Evolutionary conservation across 23 tunicate species (phyloP).

Genomic region (Pegea sp.): DNA sequence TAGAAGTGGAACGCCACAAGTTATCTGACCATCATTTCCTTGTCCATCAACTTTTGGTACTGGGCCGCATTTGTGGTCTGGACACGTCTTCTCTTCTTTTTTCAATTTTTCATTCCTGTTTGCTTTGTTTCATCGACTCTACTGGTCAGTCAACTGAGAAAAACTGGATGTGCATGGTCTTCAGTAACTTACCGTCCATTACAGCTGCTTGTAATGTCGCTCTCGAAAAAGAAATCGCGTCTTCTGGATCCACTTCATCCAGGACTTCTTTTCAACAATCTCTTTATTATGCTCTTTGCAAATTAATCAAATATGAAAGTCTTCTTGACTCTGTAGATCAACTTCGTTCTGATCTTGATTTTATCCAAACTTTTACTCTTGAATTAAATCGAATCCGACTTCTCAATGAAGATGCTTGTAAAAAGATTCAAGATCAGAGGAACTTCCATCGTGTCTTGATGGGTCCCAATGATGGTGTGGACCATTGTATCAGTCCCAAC

Average conservation of each 20-base stretch:
- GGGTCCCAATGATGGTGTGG: neutral
- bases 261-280: constrained; percentile 16
- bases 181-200: neutral
- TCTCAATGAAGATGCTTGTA: constrained; percentile 4
- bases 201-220: no score
- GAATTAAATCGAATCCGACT: constrained; percentile 7
- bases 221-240: neutral
- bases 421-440: constrained; percentile 8
- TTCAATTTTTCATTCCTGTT: constrained; percentile 27
- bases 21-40: constrained; percentile 29
- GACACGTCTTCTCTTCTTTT: constrained; percentile 11
- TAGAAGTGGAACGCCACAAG: constrained; percentile 34
- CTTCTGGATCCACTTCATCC: no score
- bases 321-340: constrained; percentile 43
- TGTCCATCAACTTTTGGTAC: constrained; percentile 34
- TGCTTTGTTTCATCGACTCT: constrained; percentile 42
- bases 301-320: constrained; percentile 20
- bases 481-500: constrained; percentile 15
- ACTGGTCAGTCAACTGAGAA: no score
- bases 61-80: constrained; percentile 42
- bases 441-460: neutral
- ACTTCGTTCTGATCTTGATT: constrained; percentile 16
- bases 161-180: neutral
- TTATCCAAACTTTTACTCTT: constrained; percentile 26
- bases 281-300: constrained; percentile 15